phyloP scores from a whole-genome alignment of 1,140 invertebrate genomes.

The Coptotermes formosanus region DNA sequence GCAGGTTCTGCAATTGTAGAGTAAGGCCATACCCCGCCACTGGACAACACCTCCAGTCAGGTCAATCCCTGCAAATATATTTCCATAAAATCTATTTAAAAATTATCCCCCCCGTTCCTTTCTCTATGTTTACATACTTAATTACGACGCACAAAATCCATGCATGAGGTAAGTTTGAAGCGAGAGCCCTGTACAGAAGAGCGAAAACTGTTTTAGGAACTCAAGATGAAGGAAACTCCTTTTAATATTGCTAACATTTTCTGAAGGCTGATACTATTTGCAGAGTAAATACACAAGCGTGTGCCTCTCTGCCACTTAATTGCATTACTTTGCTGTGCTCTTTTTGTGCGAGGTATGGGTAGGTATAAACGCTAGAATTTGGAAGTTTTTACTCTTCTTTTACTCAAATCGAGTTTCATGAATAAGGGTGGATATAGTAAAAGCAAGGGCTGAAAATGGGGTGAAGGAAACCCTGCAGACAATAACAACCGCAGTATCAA shows the following conservation, averaged over 20 bases:
- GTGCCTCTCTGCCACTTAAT: background rate
- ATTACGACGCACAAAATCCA: no score
- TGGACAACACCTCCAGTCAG: no score
- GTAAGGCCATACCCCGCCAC: no score
- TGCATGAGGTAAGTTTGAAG: no score
- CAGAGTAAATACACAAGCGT: background rate
- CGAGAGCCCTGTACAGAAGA: background rate
- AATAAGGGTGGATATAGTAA: background rate
- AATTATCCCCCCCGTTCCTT: no score
- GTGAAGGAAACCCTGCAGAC: background rate
- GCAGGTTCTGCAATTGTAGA: no score
- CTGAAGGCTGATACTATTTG: background rate
- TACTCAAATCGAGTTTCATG: background rate
- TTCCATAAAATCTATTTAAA: no score
- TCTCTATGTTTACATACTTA: no score
- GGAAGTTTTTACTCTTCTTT: background rate
- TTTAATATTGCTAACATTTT: background rate
- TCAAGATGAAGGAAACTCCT: background rate
- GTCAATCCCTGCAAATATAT: no score
- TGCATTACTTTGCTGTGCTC: constrained; percentile 3
- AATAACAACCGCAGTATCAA: background rate
- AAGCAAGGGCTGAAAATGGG: background rate
- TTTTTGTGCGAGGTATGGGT: background rate
- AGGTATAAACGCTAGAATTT: background rate
- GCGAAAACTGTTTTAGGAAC: background rate